These are phyloP conservation scores for Parochlus steinenii DNA, from an alignment of 2,888 invertebrate species.

Conservation along the genomic window DNA sequence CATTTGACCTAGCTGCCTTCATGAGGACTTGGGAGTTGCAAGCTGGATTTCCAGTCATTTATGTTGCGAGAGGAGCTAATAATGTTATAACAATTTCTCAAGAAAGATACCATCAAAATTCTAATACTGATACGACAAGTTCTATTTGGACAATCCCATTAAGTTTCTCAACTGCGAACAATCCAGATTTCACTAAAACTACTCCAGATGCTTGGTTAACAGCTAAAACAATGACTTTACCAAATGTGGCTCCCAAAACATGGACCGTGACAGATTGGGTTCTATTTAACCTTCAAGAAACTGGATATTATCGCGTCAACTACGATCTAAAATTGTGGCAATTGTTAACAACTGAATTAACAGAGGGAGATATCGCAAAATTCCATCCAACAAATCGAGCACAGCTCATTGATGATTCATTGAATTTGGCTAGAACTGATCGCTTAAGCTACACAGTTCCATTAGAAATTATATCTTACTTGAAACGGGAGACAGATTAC, in stretches of 20 bases:
- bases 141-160: conserved; percentile 23
- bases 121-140: background rate
- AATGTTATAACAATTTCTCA: conserved; percentile 2
- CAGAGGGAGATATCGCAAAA: conserved; percentile 15
- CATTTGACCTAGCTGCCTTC: conserved; percentile 29
- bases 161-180: conserved; percentile 22
- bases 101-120: conserved; percentile 4
- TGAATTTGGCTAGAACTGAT: conserved; percentile 43
- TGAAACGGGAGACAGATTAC: conserved; percentile 48
- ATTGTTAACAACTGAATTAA: conserved; percentile 17
- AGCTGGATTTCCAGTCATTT: conserved; percentile 40
- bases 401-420: conserved; percentile 56
- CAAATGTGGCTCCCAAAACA: background rate
- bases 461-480: conserved; percentile 48
- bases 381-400: conserved; percentile 35
- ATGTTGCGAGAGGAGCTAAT: conserved; percentile 24
- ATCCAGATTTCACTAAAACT: conserved; percentile 1
- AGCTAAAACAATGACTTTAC: background rate
- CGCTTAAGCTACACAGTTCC: conserved; percentile 41
- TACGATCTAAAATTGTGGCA: conserved; percentile 7
- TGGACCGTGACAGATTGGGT: conserved; percentile 21
- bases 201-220: conserved; percentile 4
- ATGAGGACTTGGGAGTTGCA: conserved; percentile 45
- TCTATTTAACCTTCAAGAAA: conserved; percentile 25
- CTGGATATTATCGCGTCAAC: conserved; percentile 8